These are phyloP conservation scores for Hapalemur alaotrensis DNA, from an alignment of 2,797 vertebrate species.

Conservation along the genomic window DNA sequence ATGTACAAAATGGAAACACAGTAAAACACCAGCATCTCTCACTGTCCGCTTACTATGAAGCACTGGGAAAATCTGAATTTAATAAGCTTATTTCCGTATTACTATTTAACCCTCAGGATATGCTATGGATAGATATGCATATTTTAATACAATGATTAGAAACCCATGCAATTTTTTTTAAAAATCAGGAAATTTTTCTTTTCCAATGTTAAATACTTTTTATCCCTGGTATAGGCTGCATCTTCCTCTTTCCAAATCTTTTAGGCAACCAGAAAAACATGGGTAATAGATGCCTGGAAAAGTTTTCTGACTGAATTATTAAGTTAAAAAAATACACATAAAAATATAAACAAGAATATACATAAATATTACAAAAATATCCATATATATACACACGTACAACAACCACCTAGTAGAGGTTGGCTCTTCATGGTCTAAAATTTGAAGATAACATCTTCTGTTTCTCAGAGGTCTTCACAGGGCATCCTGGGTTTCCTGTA, in stretches of 20 bases:
- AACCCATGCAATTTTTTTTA: not conserved
- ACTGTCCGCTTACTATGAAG: not conserved
- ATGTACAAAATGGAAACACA: not conserved
- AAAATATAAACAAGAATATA: not conserved
- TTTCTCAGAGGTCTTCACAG: not conserved
- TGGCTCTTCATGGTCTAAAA: not conserved
- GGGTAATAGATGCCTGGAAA: not conserved
- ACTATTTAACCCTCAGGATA: not conserved
- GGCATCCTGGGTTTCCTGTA: not conserved
- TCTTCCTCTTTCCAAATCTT: not conserved
- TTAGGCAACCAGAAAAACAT: not conserved
- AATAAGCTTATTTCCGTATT: not conserved
- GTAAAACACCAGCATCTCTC: not conserved
- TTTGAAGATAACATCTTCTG: not conserved
- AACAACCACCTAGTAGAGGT: not conserved
- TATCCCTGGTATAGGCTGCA: not conserved
- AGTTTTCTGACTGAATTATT: not conserved
- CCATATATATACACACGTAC: not conserved
- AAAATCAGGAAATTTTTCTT: not conserved
- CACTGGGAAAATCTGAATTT: not conserved
- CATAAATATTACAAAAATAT: not conserved
- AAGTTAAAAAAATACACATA: not conserved
- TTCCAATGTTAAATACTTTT: not conserved
- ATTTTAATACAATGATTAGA: conserved; percentile 34
- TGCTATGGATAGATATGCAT: not conserved